These are phyloP conservation scores for Ceriagrion tenellum DNA, from an alignment of 2,888 invertebrate species.

Conservation along the genomic window DNA sequence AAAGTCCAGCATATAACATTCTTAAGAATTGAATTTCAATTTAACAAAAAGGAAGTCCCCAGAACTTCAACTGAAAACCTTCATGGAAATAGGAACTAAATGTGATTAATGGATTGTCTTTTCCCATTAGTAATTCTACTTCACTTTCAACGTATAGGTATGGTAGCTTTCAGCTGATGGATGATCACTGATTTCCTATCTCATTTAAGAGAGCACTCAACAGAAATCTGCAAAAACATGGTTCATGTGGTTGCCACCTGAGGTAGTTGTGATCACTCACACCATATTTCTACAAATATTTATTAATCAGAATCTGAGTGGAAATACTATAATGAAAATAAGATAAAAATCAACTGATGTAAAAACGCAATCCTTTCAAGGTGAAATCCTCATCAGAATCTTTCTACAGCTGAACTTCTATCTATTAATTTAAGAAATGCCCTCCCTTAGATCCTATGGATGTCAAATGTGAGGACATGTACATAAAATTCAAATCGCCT, in stretches of 20 bases:
- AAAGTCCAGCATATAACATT: not conserved
- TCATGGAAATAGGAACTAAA: not conserved
- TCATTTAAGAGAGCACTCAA: not conserved
- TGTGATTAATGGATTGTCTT: not conserved
- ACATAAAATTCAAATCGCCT: not conserved
- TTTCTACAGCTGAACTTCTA: not conserved
- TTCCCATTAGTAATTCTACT: not conserved
- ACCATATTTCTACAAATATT: conserved; percentile 27
- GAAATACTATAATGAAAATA: not conserved
- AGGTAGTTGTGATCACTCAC: conserved; percentile 5
- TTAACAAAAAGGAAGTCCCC: not conserved
- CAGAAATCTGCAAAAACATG: conserved; percentile 22
- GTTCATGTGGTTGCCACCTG: not conserved
- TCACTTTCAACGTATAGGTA: not conserved
- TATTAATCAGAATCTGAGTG: not conserved
- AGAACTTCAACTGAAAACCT: not conserved
- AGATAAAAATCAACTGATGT: not conserved
- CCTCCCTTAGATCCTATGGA: conserved; percentile 17
- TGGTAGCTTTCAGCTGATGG: conserved; percentile 10
- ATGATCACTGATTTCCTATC: not conserved
- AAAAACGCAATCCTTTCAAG: not conserved
- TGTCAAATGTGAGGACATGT: not conserved
- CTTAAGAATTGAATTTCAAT: not conserved
- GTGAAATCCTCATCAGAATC: not conserved
- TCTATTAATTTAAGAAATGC: not conserved